phyloP scores from a whole-genome alignment of 2,888 invertebrate species.

The Melanostoma mellinum region DNA sequence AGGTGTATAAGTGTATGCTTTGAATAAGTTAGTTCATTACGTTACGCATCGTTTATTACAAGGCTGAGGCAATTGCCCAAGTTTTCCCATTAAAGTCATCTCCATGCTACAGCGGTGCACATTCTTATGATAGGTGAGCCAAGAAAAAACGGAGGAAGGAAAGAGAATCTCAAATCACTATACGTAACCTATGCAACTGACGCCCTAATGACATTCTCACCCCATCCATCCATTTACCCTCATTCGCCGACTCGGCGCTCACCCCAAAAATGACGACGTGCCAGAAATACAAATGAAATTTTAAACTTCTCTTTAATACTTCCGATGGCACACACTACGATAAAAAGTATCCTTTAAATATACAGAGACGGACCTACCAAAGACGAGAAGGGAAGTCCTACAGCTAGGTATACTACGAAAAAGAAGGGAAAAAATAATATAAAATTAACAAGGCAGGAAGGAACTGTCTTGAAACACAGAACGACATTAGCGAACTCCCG shows the following conservation, averaged over 20 bases:
- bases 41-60: constrained; percentile 59
- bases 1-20: not conserved
- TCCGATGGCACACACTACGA: constrained; percentile 34
- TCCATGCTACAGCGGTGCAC: constrained; percentile 31
- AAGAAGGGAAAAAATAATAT: constrained; percentile 3
- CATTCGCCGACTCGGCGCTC: constrained; percentile 1
- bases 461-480: constrained; percentile 45
- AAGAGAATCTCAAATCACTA: constrained; percentile 5
- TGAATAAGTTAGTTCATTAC: constrained; percentile 38
- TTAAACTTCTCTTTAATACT: constrained; percentile 40
- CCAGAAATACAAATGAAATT: constrained; percentile 51
- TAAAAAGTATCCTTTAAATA: constrained; percentile 25
- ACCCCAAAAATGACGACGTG: constrained; percentile 53
- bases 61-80: constrained; percentile 57
- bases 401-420: not conserved
- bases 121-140: constrained; percentile 24
- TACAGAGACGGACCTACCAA: not conserved
- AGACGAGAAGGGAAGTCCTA: too few species aligned
- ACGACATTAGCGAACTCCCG: constrained; percentile 54
- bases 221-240: not conserved
- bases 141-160: constrained; percentile 1
- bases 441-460: constrained; percentile 55
- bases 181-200: constrained; percentile 55
- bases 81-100: constrained; percentile 62
- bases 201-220: constrained; percentile 62